Percentiles rank a stretch among this genome's conserved stretches.
These are phyloP conservation scores for Paralichthys olivaceus DNA, from an alignment of 2,113 vertebrate species.

Conservation along the genomic window DNA sequence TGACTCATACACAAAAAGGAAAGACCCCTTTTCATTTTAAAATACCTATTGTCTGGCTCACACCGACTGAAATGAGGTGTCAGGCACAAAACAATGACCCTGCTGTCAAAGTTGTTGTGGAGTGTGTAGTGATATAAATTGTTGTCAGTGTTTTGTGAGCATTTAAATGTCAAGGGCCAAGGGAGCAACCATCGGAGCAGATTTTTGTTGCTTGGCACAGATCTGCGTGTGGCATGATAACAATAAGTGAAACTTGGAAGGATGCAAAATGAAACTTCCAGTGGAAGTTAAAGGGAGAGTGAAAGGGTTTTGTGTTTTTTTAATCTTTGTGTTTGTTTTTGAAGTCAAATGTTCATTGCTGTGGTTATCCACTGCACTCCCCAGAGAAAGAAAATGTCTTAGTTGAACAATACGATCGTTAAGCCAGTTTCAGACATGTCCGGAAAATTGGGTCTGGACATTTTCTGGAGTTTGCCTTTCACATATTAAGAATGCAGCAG, in stretches of 20 bases:
- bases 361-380: neutral
- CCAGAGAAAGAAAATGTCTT: neutral
- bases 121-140: neutral
- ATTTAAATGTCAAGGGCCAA: slow-evolving; percentile 42
- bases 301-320: neutral
- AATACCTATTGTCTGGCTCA: slow-evolving; percentile 76
- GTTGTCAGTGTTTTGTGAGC: slow-evolving; percentile 2
- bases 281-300: neutral
- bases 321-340: neutral
- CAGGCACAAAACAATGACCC: slow-evolving; percentile 50
- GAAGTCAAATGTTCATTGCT: slow-evolving; percentile 3
- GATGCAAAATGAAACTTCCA: neutral
- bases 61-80: slow-evolving; percentile 25
- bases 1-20: slow-evolving; percentile 69
- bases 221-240: neutral
- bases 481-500: no score
- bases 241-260: neutral
- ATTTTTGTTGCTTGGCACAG: slow-evolving; percentile 4
- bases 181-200: slow-evolving; percentile 8
- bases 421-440: no score
- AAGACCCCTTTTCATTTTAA: slow-evolving; percentile 65
- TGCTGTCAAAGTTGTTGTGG: slow-evolving; percentile 32
- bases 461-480: no score
- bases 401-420: neutral
- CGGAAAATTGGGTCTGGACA: no score